Evolutionary conservation across 64 coral and sea anemone genomes (phyloP), one percentile per base, ranked within the genome.

Genomic region (Anthopleura sola): DNA sequence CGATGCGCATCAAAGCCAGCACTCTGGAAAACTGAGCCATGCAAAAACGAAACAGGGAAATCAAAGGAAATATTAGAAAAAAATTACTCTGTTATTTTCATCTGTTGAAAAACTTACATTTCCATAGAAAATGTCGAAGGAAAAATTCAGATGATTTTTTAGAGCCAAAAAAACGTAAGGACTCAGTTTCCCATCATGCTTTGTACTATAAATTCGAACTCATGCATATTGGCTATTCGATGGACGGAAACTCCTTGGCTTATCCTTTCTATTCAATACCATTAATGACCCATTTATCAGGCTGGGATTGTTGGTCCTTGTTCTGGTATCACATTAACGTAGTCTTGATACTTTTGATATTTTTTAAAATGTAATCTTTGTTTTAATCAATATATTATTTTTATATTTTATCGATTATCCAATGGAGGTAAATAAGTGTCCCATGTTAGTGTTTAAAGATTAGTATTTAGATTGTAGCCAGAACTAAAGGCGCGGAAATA

Each of bases 341-440:
- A 79, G 76, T 79, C 17, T 79, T 47, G 37, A 79, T 79, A 79
- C 37, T 79, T 79, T 79, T 79, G 76, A 79, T 79, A 79, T 79
- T 79, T 79, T 71, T 79, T 79, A 79, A 79, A 44, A 21, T 79
- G 76, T 78, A 79, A 79, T 79, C 66, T 71, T 71, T 79, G 76
- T 79, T 79, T 79, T 79, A 79, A 79, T n/a, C 76, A 79, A 79
- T 79, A 79, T 79, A 79, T 79, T 79, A 79, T 79, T 79, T 79
- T 79, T 79, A 46, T 79, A 79, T 79, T 79, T 79, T 23, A 79
- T n/a, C 76, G 36, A 79, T 38, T 79, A 71, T 71, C 9, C 29
- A 34, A n/a, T 71, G 31, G 29, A 71, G n/a, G 29, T 71, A 31
- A 71, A 53, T 53, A 53, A 53, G 66, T 32, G 28, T 71, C n/a